Percentiles rank a stretch among this genome's conserved stretches.
These are phyloP conservation scores for Caiman crocodilus DNA, from an alignment of 2,797 vertebrate genomes.

Conservation along the genomic window DNA sequence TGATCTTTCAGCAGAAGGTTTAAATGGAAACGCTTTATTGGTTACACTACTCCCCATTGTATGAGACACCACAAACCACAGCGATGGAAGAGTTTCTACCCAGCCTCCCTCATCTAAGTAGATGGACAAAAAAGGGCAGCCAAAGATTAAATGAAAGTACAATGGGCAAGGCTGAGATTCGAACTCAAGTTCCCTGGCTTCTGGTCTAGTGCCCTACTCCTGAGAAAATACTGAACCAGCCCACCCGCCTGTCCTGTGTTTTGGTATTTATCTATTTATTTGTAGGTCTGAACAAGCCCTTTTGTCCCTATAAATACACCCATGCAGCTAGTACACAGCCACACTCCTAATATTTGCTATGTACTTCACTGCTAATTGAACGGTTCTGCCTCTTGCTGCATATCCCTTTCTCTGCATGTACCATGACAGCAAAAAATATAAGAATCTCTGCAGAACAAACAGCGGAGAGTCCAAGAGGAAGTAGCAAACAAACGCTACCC, in stretches of 20 bases:
- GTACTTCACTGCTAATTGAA: neutral
- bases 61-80: neutral
- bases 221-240: neutral
- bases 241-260: neutral
- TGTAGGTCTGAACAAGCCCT: neutral
- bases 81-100: neutral
- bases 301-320: neutral
- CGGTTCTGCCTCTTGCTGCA: neutral
- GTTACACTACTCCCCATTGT: neutral
- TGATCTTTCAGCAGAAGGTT: no score
- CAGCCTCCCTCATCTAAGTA: neutral
- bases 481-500: constrained; percentile 14
- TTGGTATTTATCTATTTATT: neutral
- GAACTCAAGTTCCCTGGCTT: neutral
- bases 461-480: constrained; percentile 36
- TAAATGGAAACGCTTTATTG: neutral
- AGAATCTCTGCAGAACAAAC: constrained; percentile 69
- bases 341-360: neutral
- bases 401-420: neutral
- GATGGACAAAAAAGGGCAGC: neutral
- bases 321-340: neutral
- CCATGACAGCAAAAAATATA: constrained; percentile 20
- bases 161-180: neutral
- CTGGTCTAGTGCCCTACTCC: neutral
- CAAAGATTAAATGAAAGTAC: constrained; percentile 7